These are phyloP conservation scores for Vombatus ursinus DNA, from an alignment of 2,113 vertebrate species.

Conservation along the genomic window DNA sequence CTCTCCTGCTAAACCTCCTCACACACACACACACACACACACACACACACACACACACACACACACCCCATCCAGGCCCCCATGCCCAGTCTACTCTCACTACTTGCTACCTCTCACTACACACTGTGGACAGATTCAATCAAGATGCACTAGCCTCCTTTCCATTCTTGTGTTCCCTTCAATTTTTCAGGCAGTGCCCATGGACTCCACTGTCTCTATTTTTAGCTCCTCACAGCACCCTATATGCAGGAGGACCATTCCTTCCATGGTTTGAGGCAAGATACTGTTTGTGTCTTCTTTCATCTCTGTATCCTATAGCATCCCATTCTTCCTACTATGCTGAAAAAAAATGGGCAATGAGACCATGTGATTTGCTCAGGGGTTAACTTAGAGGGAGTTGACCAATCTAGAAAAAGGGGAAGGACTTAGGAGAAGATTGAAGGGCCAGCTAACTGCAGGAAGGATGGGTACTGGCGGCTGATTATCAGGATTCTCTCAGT, in stretches of 20 bases:
- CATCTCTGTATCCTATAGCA: not conserved
- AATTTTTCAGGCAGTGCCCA: not conserved
- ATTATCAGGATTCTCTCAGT: not conserved
- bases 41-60: too few relatives aligned
- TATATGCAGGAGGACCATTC: not conserved
- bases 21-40: too few relatives aligned
- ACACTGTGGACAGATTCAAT: not conserved
- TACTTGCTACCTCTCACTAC: not conserved
- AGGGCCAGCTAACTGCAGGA: not conserved
- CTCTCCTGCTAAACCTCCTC: not conserved
- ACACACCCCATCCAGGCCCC: not conserved
- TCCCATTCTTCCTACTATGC: not conserved
- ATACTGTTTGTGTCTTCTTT: not conserved
- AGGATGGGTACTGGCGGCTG: not conserved
- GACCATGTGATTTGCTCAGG: not conserved
- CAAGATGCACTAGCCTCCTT: not conserved
- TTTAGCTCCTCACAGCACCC: not conserved
- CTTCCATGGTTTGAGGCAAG: not conserved
- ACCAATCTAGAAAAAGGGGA: not conserved
- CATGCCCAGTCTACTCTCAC: not conserved
- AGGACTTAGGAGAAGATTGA: not conserved
- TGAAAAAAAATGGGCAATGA: not conserved
- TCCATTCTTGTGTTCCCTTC: not conserved
- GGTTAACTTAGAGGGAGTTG: not conserved
- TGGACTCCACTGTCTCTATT: not conserved